phyloP scores from a whole-genome alignment of 2,113 vertebrate species.

The Tonatia bakeri region DNA sequence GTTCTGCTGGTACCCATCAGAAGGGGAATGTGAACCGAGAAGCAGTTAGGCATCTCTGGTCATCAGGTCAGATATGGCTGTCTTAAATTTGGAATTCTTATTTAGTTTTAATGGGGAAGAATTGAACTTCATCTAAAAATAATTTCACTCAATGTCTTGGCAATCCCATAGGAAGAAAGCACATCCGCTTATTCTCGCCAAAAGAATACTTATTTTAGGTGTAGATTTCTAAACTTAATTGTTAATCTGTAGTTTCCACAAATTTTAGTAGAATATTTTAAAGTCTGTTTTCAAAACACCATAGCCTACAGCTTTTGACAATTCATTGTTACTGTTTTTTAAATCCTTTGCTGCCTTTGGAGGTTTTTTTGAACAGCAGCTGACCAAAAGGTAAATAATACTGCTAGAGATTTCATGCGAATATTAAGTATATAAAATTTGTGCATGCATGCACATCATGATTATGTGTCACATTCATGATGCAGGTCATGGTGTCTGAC shows the following conservation, averaged over 20 bases:
- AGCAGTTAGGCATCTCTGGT: neutral
- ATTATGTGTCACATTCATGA: neutral
- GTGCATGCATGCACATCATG: constrained; percentile 62
- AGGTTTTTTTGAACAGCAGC: constrained; percentile 78
- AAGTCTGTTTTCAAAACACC: constrained; percentile 51
- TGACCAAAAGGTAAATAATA: constrained; percentile 80
- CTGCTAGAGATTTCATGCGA: constrained; percentile 47
- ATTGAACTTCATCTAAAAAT: constrained; percentile 28
- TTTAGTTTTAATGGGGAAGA: neutral
- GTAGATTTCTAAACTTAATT: neutral
- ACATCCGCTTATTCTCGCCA: neutral
- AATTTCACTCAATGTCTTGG: neutral
- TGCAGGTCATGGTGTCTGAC: constrained; percentile 63
- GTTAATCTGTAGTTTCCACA: constrained; percentile 36
- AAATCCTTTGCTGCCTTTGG: constrained; percentile 82
- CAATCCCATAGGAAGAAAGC: neutral
- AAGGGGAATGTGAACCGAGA: neutral
- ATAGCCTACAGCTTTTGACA: constrained; percentile 54
- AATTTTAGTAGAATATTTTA: constrained; percentile 4
- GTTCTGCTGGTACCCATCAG: neutral
- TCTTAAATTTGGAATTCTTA: constrained; percentile 23
- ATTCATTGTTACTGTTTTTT: constrained; percentile 78
- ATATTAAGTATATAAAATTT: constrained; percentile 41
- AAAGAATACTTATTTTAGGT: constrained; percentile 19
- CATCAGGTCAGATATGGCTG: neutral